Evolutionary conservation across 1,140 invertebrate species (phyloP).

Genomic region (Brachionus asplanchnoidis): DNA sequence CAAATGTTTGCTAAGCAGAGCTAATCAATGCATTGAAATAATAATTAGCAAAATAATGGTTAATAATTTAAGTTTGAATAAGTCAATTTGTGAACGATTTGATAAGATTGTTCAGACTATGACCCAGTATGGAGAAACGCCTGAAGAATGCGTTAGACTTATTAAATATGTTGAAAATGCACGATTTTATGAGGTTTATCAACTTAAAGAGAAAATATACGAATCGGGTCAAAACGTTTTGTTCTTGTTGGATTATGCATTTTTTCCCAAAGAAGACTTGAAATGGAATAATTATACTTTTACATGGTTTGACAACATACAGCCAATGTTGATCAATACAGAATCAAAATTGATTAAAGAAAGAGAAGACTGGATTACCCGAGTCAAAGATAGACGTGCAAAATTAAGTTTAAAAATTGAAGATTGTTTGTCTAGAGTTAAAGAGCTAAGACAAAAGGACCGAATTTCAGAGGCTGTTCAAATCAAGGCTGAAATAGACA

Average conservation of each 20-base stretch:
- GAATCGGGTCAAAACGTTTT: slow-evolving; percentile 67
- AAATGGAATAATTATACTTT: slow-evolving; percentile 75
- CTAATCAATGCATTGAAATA: slow-evolving; percentile 64
- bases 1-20: neutral
- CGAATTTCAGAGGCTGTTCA: slow-evolving; percentile 54
- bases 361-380: slow-evolving; percentile 24
- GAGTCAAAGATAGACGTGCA: neutral
- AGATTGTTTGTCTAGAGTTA: slow-evolving; percentile 44
- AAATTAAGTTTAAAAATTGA: slow-evolving; percentile 14
- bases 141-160: slow-evolving; percentile 77
- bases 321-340: slow-evolving; percentile 64
- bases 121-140: slow-evolving; percentile 77
- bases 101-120: slow-evolving; percentile 79
- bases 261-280: slow-evolving; percentile 68
- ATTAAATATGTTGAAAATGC: slow-evolving; percentile 69
- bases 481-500: slow-evolving; percentile 49
- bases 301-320: slow-evolving; percentile 82
- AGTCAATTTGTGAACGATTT: slow-evolving; percentile 73
- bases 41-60: slow-evolving; percentile 72
- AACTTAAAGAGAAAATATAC: slow-evolving; percentile 68
- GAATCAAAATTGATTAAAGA: neutral
- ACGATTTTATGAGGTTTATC: slow-evolving; percentile 54
- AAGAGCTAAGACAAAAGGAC: slow-evolving; percentile 52
- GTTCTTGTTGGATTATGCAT: slow-evolving; percentile 71
- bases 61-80: slow-evolving; percentile 72